Percentiles rank a stretch among this genome's conserved stretches.
phyloP scores from a whole-genome alignment of 2,113 vertebrate species.

The Boulengeromyrus knoepffleri region DNA sequence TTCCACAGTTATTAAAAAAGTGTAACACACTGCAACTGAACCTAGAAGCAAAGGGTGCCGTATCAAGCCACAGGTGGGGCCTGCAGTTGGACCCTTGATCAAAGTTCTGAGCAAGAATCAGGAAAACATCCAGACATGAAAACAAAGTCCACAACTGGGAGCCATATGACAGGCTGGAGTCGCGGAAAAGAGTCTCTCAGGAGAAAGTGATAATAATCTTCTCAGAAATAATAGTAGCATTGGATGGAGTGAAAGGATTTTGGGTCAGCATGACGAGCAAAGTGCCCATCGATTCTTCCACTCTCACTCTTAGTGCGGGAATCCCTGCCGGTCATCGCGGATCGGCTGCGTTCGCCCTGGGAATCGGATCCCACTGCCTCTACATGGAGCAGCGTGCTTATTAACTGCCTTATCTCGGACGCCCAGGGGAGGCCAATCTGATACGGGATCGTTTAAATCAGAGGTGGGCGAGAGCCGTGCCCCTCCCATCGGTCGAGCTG shows the following conservation, averaged over 20 bases:
- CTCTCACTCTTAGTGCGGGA: background rate
- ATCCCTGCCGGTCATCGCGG: background rate
- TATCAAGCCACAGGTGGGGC: background rate
- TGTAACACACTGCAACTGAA: background rate
- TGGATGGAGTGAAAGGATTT: conserved; percentile 22
- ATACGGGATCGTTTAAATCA: conserved; percentile 42
- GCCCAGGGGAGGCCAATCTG: conserved; percentile 35
- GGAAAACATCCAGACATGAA: background rate
- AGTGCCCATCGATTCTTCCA: background rate
- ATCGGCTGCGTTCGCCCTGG: background rate
- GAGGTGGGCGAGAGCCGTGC: conserved; percentile 29
- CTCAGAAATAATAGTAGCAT: background rate
- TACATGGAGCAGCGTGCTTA: background rate
- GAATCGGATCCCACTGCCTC: background rate
- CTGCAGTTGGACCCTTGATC: background rate
- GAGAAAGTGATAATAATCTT: background rate
- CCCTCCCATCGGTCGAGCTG: background rate
- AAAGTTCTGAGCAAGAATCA: background rate
- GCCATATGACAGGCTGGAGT: background rate
- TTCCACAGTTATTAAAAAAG: background rate
- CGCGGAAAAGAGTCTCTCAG: background rate
- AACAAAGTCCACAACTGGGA: background rate
- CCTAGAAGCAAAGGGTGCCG: background rate
- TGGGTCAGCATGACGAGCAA: conserved; percentile 37
- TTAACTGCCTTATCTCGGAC: conserved; percentile 13